A percentile compares a stretch with the other conserved stretches of the same genome.
These are phyloP conservation scores for Bolborhynchus lineola DNA, from an alignment of 2,113 vertebrate species.

Conservation along the genomic window DNA sequence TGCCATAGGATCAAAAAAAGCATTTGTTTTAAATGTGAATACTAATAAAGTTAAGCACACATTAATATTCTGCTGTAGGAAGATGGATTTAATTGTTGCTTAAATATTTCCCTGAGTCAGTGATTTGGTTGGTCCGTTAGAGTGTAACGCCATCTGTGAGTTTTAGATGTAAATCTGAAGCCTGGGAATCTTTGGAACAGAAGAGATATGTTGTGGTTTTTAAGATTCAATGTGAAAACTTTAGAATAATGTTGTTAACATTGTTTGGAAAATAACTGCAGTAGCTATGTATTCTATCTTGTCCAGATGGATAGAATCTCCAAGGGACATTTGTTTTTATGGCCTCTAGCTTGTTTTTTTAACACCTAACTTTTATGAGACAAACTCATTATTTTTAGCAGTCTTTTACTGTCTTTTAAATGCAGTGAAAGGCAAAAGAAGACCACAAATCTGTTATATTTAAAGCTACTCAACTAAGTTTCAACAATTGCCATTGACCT, in stretches of 20 bases:
- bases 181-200: not conserved
- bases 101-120: not conserved
- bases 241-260: not conserved
- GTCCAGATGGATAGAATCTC: constrained; percentile 57
- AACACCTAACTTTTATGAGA: constrained; percentile 6
- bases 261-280: constrained; percentile 26
- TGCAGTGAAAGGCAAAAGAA: constrained; percentile 6
- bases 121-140: not conserved
- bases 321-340: constrained; percentile 45
- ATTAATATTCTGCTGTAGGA: not conserved
- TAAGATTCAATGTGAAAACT: not conserved
- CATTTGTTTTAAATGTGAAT: not conserved
- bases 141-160: not conserved
- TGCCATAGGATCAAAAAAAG: not conserved
- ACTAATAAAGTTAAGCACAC: not conserved
- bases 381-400: constrained; percentile 54
- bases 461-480: not conserved
- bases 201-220: not conserved
- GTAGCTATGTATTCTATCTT: not conserved
- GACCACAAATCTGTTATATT: constrained; percentile 5
- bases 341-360: constrained; percentile 48
- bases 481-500: not conserved
- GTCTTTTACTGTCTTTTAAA: constrained; percentile 26
- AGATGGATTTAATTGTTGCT: not conserved
- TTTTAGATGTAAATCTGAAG: not conserved